Conservation (phyloP, 2,888 invertebrate species). For the Hipparchia sbordonii region DNA sequence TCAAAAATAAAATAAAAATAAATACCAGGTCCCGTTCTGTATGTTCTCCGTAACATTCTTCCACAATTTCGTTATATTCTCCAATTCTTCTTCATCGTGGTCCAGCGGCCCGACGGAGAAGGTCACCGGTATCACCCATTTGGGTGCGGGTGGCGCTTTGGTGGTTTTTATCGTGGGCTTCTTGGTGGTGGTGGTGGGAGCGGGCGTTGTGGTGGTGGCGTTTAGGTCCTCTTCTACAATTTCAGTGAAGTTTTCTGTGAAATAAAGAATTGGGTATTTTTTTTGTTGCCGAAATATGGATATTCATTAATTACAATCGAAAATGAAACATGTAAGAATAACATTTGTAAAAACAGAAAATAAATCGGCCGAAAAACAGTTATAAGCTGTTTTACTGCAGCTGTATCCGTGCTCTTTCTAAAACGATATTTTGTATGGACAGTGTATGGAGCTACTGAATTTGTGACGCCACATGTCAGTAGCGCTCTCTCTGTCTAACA, state of each 20-base stretch:
- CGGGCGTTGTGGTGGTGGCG: slow-evolving; percentile 57
- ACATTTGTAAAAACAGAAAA: too few species aligned
- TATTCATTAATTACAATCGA: too few species aligned
- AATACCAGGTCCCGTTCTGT: slow-evolving; percentile 71
- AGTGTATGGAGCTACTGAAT: too few species aligned
- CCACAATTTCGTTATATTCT: slow-evolving; percentile 59
- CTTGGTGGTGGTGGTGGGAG: slow-evolving; percentile 56
- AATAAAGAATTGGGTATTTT: not conserved
- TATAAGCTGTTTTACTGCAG: too few species aligned
- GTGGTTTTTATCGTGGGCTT: slow-evolving; percentile 51
- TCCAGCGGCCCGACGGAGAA: slow-evolving; percentile 86
- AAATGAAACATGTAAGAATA: too few species aligned
- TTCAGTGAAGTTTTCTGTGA: slow-evolving; percentile 78
- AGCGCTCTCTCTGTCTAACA: too few species aligned
- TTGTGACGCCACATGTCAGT: too few species aligned
- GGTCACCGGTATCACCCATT: slow-evolving; percentile 91
- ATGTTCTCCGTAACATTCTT: slow-evolving; percentile 59
- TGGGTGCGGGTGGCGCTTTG: slow-evolving; percentile 62
- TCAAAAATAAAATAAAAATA: slow-evolving; percentile 1
- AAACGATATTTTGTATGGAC: too few species aligned
- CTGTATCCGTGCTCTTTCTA: too few species aligned
- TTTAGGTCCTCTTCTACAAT: slow-evolving; percentile 65
- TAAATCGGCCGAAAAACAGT: too few species aligned
- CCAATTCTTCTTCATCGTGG: slow-evolving; percentile 67
- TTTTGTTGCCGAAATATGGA: too few species aligned